Percentiles rank a stretch among this genome's conserved stretches.
Evolutionary conservation across 30 jellyfish, hydroid and myxozoan species (phyloP).

Genomic region (Aurelia aurita complex sp. Pacific): DNA sequence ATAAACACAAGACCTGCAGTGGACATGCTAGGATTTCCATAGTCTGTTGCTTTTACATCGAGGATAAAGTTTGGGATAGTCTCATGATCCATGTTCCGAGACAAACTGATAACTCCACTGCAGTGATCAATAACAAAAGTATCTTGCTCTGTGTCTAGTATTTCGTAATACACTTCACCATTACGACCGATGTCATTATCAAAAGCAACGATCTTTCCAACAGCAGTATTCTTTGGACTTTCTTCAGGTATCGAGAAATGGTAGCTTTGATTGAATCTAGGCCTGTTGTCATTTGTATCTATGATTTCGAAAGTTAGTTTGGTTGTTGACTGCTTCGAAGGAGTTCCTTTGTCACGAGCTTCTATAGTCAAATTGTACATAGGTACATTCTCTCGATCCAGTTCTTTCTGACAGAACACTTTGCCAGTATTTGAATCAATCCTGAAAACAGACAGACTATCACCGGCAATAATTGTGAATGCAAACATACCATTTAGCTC

Average conservation of each 20-base stretch:
- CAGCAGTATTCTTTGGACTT: constrained; percentile 36
- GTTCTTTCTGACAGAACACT: constrained; percentile 24
- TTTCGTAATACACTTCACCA: constrained; percentile 56
- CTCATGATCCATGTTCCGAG: constrained; percentile 51
- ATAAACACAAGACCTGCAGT: constrained; percentile 59
- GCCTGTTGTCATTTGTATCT: constrained; percentile 83
- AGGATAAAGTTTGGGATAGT: constrained; percentile 47
- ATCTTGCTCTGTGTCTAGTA: constrained; percentile 32
- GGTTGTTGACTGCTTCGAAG: constrained; percentile 25
- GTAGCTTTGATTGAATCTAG: constrained; percentile 52
- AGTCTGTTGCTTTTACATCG: constrained; percentile 70
- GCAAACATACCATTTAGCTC: constrained; percentile 36
- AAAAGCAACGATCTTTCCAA: constrained; percentile 62
- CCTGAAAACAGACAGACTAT: constrained; percentile 8
- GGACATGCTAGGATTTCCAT: constrained; percentile 68
- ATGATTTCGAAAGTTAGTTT: constrained; percentile 25
- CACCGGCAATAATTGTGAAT: constrained; percentile 33
- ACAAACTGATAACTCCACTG: constrained; percentile 47
- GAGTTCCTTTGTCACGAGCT: constrained; percentile 69
- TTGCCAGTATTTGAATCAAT: constrained; percentile 56
- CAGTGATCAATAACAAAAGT: constrained; percentile 46
- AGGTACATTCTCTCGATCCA: constrained; percentile 69
- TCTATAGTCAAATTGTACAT: constrained; percentile 31
- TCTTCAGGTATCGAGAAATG: constrained; percentile 37
- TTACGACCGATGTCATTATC: constrained; percentile 76